phyloP scores from a whole-genome alignment of 2,888 invertebrate genomes.

The Drosophila cognata region DNA sequence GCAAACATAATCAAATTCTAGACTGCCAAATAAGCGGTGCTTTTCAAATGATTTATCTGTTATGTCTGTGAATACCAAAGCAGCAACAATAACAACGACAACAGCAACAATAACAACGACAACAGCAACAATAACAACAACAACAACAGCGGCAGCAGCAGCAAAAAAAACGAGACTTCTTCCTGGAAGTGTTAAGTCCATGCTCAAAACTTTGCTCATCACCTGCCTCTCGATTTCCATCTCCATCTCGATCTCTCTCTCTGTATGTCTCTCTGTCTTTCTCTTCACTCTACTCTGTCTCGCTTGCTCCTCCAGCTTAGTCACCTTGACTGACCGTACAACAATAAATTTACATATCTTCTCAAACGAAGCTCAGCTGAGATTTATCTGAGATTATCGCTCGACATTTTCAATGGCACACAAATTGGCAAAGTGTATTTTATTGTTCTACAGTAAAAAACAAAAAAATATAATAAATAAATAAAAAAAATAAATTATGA shows the following conservation, averaged over 20 bases:
- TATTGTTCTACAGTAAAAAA: background rate
- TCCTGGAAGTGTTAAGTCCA: constrained; percentile 71
- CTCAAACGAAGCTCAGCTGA: constrained; percentile 19
- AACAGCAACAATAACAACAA: background rate
- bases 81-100: constrained; percentile 23
- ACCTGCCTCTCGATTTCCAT: constrained; percentile 53
- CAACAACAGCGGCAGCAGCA: constrained; percentile 3
- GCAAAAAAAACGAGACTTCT: constrained; percentile 58
- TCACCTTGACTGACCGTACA: constrained; percentile 77
- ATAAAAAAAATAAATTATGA: background rate
- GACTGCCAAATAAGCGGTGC: constrained; percentile 63
- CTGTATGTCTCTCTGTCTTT: constrained; percentile 5
- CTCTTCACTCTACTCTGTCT: constrained; percentile 30
- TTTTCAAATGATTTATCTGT: constrained; percentile 70
- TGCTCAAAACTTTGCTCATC: constrained; percentile 35
- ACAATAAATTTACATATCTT: constrained; percentile 61
- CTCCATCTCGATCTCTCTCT: constrained; percentile 6
- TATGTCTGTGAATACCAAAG: constrained; percentile 40
- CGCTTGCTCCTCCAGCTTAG: constrained; percentile 32
- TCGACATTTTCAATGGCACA: constrained; percentile 22
- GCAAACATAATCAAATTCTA: constrained; percentile 63
- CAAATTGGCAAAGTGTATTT: constrained; percentile 43
- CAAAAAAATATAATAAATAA: constrained; percentile 19
- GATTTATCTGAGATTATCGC: constrained; percentile 30
- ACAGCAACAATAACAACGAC: constrained; percentile 1